Conservation (phyloP, 92 coral and sea anemone species). For the Ricordea florida region DNA sequence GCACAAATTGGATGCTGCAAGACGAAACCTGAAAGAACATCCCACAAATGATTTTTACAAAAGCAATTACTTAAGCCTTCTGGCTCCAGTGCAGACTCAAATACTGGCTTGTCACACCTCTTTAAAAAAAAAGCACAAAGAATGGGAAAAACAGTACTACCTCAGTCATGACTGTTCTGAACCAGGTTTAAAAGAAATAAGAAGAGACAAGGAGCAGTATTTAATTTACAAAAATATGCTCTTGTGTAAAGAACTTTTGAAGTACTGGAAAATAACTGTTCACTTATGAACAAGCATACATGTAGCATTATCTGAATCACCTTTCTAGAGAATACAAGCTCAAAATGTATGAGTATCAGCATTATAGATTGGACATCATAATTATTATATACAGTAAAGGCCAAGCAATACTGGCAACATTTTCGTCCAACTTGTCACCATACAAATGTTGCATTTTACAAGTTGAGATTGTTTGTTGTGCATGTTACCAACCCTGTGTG, state of each 20-base stretch:
- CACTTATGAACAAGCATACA: not conserved
- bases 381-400: too few species aligned
- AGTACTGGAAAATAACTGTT: slow-evolving; percentile 31
- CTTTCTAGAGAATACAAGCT: too few species aligned
- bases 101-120: slow-evolving; percentile 24
- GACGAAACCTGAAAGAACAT: slow-evolving; percentile 16
- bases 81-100: slow-evolving; percentile 15
- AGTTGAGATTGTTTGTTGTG: too few species aligned
- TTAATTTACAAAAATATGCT: slow-evolving; percentile 14
- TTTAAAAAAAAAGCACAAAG: slow-evolving; percentile 19
- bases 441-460: too few species aligned
- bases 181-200: slow-evolving; percentile 11
- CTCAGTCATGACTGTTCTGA: slow-evolving; percentile 27
- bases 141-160: slow-evolving; percentile 31
- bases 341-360: too few species aligned
- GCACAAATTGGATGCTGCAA: slow-evolving; percentile 8
- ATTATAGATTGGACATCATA: too few species aligned
- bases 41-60: slow-evolving; percentile 7
- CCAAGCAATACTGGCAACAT: too few species aligned
- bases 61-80: not conserved
- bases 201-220: slow-evolving; percentile 17
- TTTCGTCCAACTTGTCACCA: too few species aligned
- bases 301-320: not conserved
- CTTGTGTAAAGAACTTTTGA: slow-evolving; percentile 23
- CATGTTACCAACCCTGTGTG: not conserved